Base-by-base conservation (phyloP, 1,140 invertebrate genomes). In the Heterodera schachtii region DNA sequence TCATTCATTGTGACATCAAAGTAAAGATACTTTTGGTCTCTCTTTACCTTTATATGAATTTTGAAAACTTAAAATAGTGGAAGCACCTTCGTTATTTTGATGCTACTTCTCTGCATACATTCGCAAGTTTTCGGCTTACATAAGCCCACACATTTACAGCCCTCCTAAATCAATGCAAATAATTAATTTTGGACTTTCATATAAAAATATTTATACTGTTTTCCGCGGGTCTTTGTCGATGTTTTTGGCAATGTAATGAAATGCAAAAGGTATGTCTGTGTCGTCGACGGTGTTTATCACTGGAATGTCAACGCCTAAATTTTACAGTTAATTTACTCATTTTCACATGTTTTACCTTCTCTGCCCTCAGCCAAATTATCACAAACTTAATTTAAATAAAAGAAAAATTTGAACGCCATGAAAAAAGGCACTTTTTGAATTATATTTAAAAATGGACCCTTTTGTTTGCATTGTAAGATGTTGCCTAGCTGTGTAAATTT, bases 61-160 rank as follows among this genome's bases (percentile, higher is more conserved):
- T 31, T 31, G 31, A 31, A 31, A 31, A 31, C 31, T 31, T 0
- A 31, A 31, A 83, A 83, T 8, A 82, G 4, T 78, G 31, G 31
- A 31, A 31, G 31, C 31, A 81, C 76, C 47, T 78, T 47, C 16
- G 49, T 75, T 31, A 83, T 21, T 9, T 71, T 19, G 44, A 83
- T 83, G 16, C 9, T 84, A 2, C 82, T 84, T 41, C 76, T 83
- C 13, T 84, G 52, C 3, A 83, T 84, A 44, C 82, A 83, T 47
- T 31, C 52, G 49, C 82, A 83, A n/a, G 41, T 79, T 43, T 73
- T 52, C 31, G 44, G 76, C 16, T 49, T 19, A 41, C 82, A 83
- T 7, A 47, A 46, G 67, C 52, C 82, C 41, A 77, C 46, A 60
- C 82, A 83, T 19, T 67, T 11, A 52, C 82, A 83, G 21, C 82